These are phyloP conservation scores for Hetaerina titia DNA, from an alignment of 2,888 invertebrate genomes.

Conservation along the genomic window DNA sequence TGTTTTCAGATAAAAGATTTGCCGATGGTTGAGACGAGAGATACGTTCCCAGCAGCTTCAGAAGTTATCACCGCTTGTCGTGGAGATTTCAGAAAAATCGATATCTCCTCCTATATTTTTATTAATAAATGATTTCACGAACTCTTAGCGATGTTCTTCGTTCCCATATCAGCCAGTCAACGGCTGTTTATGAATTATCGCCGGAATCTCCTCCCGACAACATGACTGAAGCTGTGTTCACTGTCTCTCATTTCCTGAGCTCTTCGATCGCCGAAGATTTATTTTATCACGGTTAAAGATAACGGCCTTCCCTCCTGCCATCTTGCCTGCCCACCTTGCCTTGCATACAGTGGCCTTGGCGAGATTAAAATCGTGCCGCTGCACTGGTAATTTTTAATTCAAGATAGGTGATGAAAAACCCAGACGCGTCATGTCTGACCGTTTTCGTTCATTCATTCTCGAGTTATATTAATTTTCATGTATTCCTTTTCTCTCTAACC, in stretches of 20 bases:
- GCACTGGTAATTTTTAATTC: conserved; percentile 63
- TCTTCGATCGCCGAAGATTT: conserved; percentile 34
- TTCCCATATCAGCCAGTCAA: neutral
- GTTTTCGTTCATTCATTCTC: conserved; percentile 20
- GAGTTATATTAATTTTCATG: neutral
- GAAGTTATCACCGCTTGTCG: neutral
- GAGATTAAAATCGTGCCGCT: conserved; percentile 57
- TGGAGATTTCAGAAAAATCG: neutral
- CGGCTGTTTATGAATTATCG: conserved; percentile 27
- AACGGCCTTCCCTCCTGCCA: neutral
- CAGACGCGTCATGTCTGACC: conserved; percentile 25
- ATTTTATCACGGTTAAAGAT: conserved; percentile 15
- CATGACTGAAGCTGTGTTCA: conserved; percentile 49
- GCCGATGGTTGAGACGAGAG: neutral
- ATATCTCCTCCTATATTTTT: conserved; percentile 1
- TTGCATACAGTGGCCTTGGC: neutral
- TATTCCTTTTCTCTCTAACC: neutral
- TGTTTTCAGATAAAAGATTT: neutral
- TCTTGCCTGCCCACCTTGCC: neutral
- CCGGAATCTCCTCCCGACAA: neutral
- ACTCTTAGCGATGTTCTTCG: conserved; percentile 28
- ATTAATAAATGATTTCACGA: conserved; percentile 34
- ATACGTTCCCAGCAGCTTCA: neutral
- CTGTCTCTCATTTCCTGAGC: neutral
- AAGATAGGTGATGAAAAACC: neutral